Evolutionary conservation across 1,140 invertebrate genomes (phyloP).

Genomic region (Musca vetustissima): DNA sequence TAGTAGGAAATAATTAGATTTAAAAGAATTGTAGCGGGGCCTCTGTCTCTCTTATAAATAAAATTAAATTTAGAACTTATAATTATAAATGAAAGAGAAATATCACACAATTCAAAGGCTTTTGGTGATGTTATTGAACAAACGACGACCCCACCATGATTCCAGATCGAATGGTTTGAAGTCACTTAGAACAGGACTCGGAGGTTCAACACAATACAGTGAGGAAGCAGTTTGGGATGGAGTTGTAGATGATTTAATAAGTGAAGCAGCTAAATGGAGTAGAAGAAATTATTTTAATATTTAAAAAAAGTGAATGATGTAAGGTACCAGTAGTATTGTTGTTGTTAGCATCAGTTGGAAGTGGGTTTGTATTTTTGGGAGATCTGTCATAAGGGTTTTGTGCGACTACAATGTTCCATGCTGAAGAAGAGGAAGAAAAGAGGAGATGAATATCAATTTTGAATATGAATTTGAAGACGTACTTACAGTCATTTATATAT

Average conservation of each 20-base stretch:
- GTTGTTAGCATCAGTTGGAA: slow-evolving; percentile 44
- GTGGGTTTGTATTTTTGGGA: neutral
- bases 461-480: neutral
- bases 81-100: slow-evolving; percentile 8
- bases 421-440: slow-evolving; percentile 30
- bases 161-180: slow-evolving; percentile 86
- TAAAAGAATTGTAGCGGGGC: no score
- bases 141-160: slow-evolving; percentile 82
- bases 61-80: slow-evolving; percentile 21
- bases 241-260: slow-evolving; percentile 35
- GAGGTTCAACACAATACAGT: slow-evolving; percentile 73
- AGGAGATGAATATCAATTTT: neutral
- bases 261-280: slow-evolving; percentile 34
- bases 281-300: neutral
- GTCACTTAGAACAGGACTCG: slow-evolving; percentile 68
- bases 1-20: no score
- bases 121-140: slow-evolving; percentile 79
- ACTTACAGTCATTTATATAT: slow-evolving; percentile 56
- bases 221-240: slow-evolving; percentile 29
- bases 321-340: slow-evolving; percentile 35
- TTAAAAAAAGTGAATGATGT: neutral
- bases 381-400: slow-evolving; percentile 50
- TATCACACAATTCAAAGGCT: slow-evolving; percentile 58
- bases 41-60: no score
- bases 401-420: slow-evolving; percentile 53